Percentiles rank a stretch among this genome's conserved stretches.
phyloP scores from a whole-genome alignment of 2,888 invertebrate species.

The Hololepta plana region DNA sequence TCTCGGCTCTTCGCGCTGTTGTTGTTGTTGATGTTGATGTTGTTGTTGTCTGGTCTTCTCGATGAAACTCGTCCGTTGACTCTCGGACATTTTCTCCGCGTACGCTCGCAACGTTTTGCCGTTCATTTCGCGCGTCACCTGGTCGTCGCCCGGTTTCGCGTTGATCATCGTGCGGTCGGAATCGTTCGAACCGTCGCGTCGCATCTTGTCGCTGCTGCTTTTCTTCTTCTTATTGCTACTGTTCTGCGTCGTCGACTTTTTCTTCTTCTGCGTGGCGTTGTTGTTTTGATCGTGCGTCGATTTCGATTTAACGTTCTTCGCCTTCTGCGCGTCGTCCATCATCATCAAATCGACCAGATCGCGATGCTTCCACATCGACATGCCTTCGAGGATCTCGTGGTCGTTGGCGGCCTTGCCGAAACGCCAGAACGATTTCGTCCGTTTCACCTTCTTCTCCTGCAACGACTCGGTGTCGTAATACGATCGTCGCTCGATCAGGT shows the following conservation, averaged over 20 bases:
- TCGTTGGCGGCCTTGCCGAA: slow-evolving; percentile 51
- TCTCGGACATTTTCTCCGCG: slow-evolving; percentile 17
- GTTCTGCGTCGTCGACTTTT: slow-evolving; percentile 21
- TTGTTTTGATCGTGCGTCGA: slow-evolving; percentile 14
- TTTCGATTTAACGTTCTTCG: too few relatives aligned
- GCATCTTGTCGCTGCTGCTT: slow-evolving; percentile 8
- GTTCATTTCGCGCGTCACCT: slow-evolving; percentile 21
- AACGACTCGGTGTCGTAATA: slow-evolving; percentile 30
- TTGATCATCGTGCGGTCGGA: slow-evolving; percentile 26
- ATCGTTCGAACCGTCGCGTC: slow-evolving; percentile 24
- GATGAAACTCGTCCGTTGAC: slow-evolving; percentile 9
- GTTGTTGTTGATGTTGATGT: neutral
- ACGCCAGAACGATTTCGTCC: slow-evolving; percentile 76
- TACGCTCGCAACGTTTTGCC: slow-evolving; percentile 25
- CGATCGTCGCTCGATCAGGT: slow-evolving; percentile 22
- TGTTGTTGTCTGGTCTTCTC: slow-evolving; percentile 8
- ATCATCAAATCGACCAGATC: slow-evolving; percentile 55
- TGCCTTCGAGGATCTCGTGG: slow-evolving; percentile 65
- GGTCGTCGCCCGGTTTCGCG: slow-evolving; percentile 16
- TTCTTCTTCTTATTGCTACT: slow-evolving; percentile 16
- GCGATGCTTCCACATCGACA: slow-evolving; percentile 74
- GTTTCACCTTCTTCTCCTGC: slow-evolving; percentile 38
- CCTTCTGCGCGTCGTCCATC: too few relatives aligned
- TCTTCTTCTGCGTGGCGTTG: slow-evolving; percentile 25
- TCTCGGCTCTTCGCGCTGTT: slow-evolving; percentile 3